A percentile compares a stretch with the other conserved stretches of the same genome.
phyloP scores from a whole-genome alignment of 2,113 vertebrate genomes.

The Myotis yumanensis region DNA sequence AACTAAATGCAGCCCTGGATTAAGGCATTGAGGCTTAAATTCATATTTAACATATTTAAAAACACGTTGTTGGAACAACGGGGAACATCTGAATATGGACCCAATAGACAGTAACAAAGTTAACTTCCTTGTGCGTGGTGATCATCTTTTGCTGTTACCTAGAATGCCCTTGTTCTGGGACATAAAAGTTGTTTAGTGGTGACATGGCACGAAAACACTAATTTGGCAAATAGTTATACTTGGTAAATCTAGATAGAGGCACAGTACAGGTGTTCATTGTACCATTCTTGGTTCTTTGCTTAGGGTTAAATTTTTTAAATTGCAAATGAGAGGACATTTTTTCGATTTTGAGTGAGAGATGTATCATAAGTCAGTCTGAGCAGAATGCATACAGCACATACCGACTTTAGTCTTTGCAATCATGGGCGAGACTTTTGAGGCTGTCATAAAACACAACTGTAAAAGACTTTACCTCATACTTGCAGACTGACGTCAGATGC shows the following conservation, averaged over 20 bases:
- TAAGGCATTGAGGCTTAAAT: neutral
- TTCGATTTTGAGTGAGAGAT: neutral
- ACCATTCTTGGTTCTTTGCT: neutral
- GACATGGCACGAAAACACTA: neutral
- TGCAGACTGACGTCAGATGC: slow-evolving; percentile 36
- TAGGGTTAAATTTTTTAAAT: neutral
- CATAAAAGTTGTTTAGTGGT: neutral
- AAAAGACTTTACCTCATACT: slow-evolving; percentile 18
- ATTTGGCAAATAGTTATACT: neutral
- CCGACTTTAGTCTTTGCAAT: neutral
- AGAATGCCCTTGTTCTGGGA: neutral
- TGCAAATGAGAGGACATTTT: neutral
- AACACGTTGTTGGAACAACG: neutral
- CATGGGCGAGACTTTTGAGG: neutral
- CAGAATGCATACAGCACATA: neutral
- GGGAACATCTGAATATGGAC: neutral
- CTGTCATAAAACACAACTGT: neutral
- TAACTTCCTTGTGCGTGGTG: neutral
- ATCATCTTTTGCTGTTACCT: neutral
- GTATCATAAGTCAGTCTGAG: neutral
- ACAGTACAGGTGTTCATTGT: neutral
- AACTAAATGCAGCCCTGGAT: neutral
- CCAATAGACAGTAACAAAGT: neutral
- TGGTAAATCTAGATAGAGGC: neutral
- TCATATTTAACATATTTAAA: neutral